Evolutionary conservation across 2,113 vertebrate genomes (phyloP), one percentile per base, ranked within the genome.

Genomic region (Cepphus grylle): DNA sequence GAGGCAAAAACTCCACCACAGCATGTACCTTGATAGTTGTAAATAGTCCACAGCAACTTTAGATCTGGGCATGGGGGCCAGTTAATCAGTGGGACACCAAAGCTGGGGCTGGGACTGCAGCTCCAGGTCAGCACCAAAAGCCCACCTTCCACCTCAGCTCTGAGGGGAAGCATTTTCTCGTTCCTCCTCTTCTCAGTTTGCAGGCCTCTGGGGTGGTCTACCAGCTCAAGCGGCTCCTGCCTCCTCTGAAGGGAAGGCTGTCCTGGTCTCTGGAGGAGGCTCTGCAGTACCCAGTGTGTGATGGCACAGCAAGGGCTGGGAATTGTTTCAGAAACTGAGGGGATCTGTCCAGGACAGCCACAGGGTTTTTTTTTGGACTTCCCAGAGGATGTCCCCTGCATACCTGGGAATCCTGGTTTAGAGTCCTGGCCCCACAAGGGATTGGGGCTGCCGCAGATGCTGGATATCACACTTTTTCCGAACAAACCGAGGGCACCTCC

Each of bases 1-100:
- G 23, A 69, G 47, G 38, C 42, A 47, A 19, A 19, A 79, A 21
- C 53, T 58, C 17, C 23, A 58, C 29, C n/a, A 26, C 20, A 16
- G 2, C 43, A 2, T 0, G 8, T 30, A 11, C 58, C 58, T 19
- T 3, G 4, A 25, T 1, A 32, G 14, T 1, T 0, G 15, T 16
- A 74, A 71, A 3, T 2, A 42, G 53, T 27, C 32, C n/a, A 15
- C 30, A 74, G n/a, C 0, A 4, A 42, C 62, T 29, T 63, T 10
- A 65, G 38, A 34, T 16, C 45, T 61, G 66, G 8, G 72, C 23
- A 1, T 5, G 18, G 17, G 7, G 9, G 14, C 14, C 38, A n/a
- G 8, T 20, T 20, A 34, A 59, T 11, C 76, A 36, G 36, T 15
- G 3, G 22, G 49, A 72, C 6, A 34, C 19, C 47, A 43, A 43